These are phyloP conservation scores for Cecropterus lyciades DNA, from an alignment of 1,140 invertebrate genomes.

Conservation along the genomic window DNA sequence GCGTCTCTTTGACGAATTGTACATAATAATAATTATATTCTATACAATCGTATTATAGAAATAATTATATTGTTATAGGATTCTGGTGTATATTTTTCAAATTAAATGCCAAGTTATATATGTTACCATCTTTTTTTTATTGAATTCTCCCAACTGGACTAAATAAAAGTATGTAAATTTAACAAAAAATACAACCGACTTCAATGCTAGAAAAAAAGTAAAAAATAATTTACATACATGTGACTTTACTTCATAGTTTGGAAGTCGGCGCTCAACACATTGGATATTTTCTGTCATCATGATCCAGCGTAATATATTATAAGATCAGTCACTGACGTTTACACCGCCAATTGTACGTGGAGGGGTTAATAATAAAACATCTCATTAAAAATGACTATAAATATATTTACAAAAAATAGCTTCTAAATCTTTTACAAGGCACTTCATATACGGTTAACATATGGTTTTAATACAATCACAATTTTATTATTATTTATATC, in stretches of 20 bases:
- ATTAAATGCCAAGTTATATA: slow-evolving; percentile 56
- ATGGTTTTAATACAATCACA: slow-evolving; percentile 43
- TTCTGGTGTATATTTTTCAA: slow-evolving; percentile 71
- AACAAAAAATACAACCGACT: no score
- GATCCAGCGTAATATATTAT: no score
- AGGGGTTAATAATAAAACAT: slow-evolving; percentile 54
- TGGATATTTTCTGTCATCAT: no score
- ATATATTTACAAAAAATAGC: slow-evolving; percentile 66
- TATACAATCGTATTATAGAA: slow-evolving; percentile 28
- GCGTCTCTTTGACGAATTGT: not conserved
- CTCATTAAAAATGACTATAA: slow-evolving; percentile 49
- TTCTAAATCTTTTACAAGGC: slow-evolving; percentile 51
- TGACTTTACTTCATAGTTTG: no score
- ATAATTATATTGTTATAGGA: slow-evolving; percentile 57
- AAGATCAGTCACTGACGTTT: no score
- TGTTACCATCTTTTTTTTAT: slow-evolving; percentile 46
- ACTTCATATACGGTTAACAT: slow-evolving; percentile 44
- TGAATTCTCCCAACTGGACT: slow-evolving; percentile 25
- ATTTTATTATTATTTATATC: slow-evolving; percentile 34
- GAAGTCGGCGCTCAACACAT: no score
- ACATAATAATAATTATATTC: slow-evolving; percentile 24
- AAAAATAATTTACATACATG: no score
- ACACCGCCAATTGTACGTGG: no score
- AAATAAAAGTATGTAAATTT: no score
- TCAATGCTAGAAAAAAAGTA: no score